Percentiles rank a stretch among this genome's conserved stretches.
These are phyloP conservation scores for Drosophila trapezifrons DNA, from an alignment of 1,140 invertebrate genomes.

Conservation along the genomic window DNA sequence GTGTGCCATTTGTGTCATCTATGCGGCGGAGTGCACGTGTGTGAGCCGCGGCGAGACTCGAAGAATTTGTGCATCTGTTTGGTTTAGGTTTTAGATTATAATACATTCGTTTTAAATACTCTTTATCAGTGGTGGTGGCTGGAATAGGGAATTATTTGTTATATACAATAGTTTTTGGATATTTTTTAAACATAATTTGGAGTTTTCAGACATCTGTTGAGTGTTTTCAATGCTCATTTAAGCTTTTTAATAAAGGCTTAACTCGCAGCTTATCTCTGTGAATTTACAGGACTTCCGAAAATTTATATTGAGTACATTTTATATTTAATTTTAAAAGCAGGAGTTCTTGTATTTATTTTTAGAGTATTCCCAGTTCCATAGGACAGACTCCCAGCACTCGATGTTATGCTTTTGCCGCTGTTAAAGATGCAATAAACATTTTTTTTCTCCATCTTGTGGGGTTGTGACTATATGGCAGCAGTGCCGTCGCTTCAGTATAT, in stretches of 20 bases:
- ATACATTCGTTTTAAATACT: conserved; percentile 5
- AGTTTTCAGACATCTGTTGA: neutral
- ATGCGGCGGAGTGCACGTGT: conserved; percentile 26
- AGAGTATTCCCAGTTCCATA: conserved; percentile 15
- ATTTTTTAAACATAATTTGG: neutral
- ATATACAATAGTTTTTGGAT: neutral
- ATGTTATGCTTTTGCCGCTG: conserved; percentile 32
- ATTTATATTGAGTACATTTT: neutral
- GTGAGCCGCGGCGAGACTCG: conserved; percentile 2
- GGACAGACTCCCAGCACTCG: too few relatives aligned
- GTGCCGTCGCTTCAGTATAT: conserved; percentile 34
- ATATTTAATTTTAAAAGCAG: too few relatives aligned
- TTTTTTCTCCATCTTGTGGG: conserved; percentile 34
- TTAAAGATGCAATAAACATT: conserved; percentile 68
- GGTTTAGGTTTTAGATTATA: conserved; percentile 38
- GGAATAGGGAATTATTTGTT: neutral
- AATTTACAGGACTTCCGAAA: neutral
- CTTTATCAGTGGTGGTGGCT: neutral
- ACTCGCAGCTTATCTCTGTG: too few relatives aligned
- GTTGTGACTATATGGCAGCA: conserved; percentile 17
- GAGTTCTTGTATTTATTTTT: neutral
- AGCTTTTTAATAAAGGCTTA: neutral
- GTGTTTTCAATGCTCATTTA: neutral
- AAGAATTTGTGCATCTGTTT: conserved; percentile 65
- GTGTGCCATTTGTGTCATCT: conserved; percentile 77